Evolutionary conservation across 2,113 vertebrate genomes (phyloP), one percentile per base, ranked within the genome.

Genomic region (Chaetops frenatus): DNA sequence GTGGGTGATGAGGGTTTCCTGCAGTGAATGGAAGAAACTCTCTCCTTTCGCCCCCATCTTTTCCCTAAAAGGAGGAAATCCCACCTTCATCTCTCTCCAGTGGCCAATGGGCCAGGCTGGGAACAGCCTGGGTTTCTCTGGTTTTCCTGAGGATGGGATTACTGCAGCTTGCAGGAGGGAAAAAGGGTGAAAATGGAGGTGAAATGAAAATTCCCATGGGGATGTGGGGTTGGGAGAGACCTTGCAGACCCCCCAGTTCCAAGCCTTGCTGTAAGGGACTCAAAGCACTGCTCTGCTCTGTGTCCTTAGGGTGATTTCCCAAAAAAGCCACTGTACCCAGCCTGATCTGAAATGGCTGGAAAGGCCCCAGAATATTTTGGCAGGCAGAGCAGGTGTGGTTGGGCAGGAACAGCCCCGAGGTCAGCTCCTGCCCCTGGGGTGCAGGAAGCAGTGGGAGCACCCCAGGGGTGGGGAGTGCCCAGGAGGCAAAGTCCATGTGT

Each of bases 51-150:
- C 60, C 10, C 2, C 1, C 27, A 8, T 42, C 65, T 45, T 61
- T n/a, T 16, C 45, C 82, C 81, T 38, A 8, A 29, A 50, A 58
- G 76, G 48, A 74, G 47, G n/a, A 51, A 86, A 38, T 60, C 4
- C 14, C 1, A 1, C 40, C 27, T 42, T 21, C 17, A 1, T 28
- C 27, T 4, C 56, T 10, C 19, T 58, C 35, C 11, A 0, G 27
- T 1, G 29, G 44, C 0, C 7, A 20, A 1, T 6, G 6, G 66
- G 12, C 12, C 0, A 0, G 35, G 33, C 33, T 31, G 24, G 51
- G 35, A 45, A 4, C 10, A 21, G 28, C 16, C 6, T 15, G 19
- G 1, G 29, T 17, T n/a, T n/a, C 7, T 0, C 51, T 53, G 21
- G 12, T 40, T 45, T 57, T 25, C 35, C 29, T 36, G 1, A 12